phyloP scores from a whole-genome alignment of 2,113 vertebrate species.

The Piliocolobus tephrosceles region DNA sequence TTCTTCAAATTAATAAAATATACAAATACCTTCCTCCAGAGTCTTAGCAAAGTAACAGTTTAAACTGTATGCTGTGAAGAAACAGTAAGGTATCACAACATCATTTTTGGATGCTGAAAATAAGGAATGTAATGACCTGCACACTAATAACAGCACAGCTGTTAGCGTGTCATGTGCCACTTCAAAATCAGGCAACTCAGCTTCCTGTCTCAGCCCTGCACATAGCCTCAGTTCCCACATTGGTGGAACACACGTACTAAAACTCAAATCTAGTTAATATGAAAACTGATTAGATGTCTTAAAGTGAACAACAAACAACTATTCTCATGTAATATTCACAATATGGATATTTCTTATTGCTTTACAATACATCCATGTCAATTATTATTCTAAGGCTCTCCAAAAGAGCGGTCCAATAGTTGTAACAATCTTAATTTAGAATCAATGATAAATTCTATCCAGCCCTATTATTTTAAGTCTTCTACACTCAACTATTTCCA shows the following conservation, averaged over 20 bases:
- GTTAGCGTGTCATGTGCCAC: background rate
- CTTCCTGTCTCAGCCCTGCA: background rate
- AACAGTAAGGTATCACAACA: background rate
- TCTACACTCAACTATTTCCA: background rate
- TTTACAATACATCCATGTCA: background rate
- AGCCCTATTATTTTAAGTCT: background rate
- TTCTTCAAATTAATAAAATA: slow-evolving; percentile 42
- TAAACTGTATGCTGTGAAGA: background rate
- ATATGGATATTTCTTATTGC: background rate
- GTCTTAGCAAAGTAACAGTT: slow-evolving; percentile 32
- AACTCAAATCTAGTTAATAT: background rate
- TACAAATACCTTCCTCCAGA: background rate
- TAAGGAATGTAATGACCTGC: background rate
- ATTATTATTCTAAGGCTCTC: background rate
- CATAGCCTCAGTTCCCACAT: background rate
- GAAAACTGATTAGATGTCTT: slow-evolving; percentile 3
- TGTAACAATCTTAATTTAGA: background rate
- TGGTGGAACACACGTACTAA: background rate
- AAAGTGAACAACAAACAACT: background rate
- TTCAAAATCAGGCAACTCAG: background rate
- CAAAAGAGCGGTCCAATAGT: background rate
- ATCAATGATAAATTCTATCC: background rate
- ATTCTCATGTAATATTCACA: slow-evolving; percentile 4
- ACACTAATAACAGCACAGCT: background rate
- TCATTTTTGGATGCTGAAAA: background rate